Evolutionary conservation across 2,113 vertebrate species (phyloP).

Genomic region (Rhodinocichla rosea): DNA sequence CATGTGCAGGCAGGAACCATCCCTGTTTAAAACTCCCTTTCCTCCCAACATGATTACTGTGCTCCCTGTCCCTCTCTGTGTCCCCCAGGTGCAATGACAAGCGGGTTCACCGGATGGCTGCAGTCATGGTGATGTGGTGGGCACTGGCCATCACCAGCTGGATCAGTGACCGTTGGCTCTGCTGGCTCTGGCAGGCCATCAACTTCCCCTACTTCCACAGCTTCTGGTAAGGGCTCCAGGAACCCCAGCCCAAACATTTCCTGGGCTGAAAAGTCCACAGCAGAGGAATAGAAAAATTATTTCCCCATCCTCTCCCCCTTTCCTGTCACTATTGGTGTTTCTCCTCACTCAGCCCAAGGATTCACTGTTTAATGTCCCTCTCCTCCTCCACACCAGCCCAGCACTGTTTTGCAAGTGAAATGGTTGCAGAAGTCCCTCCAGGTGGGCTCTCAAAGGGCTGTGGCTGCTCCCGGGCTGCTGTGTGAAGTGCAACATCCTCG

Average conservation of each 20-base stretch:
- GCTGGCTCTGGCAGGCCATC: conserved; percentile 85
- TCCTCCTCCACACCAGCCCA: neutral
- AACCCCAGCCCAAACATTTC: neutral
- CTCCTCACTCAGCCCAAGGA: neutral
- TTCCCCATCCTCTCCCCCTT: neutral
- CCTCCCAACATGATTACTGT: fast-evolving
- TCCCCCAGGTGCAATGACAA: conserved; percentile 77
- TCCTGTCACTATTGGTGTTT: neutral
- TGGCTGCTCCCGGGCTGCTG: neutral
- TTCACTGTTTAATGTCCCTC: neutral
- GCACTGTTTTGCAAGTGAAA: neutral
- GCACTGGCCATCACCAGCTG: conserved; percentile 85
- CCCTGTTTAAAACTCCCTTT: neutral
- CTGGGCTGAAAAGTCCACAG: neutral
- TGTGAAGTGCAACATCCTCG: neutral
- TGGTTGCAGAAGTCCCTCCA: neutral
- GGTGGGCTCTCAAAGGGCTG: neutral
- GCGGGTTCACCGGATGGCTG: conserved; percentile 70
- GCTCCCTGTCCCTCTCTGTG: neutral
- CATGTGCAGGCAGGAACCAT: neutral
- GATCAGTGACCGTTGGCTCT: conserved; percentile 87
- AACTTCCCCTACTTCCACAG: conserved; percentile 92
- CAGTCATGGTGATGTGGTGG: conserved; percentile 80
- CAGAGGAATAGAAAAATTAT: neutral
- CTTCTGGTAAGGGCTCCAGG: conserved; percentile 82